Evolutionary conservation across 2,113 vertebrate species (phyloP).

Genomic region (Eudyptes chrysolophus): DNA sequence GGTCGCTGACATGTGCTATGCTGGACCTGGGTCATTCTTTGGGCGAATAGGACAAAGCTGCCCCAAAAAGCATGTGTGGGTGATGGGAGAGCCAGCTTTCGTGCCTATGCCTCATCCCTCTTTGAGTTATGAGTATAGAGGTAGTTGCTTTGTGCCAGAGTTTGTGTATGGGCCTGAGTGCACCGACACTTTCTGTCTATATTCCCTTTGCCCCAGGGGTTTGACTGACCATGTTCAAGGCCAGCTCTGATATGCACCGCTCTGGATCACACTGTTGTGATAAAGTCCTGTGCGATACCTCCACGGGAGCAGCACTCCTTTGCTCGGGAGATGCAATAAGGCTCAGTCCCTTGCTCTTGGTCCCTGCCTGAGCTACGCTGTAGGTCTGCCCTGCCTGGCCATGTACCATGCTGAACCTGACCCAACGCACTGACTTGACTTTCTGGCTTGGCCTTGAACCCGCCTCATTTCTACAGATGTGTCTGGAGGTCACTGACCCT

Average conservation of each 20-base stretch:
- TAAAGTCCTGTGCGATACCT: not conserved
- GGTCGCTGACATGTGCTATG: rapidly evolving
- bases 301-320: not conserved
- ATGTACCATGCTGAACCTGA: rapidly evolving
- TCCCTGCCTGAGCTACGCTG: not conserved
- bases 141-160: not conserved
- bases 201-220: not conserved
- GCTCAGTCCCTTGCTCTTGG: not conserved
- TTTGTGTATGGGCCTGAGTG: not conserved
- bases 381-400: not conserved
- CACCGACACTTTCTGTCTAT: rapidly evolving
- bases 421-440: not conserved
- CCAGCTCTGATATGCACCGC: not conserved
- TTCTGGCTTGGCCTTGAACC: not conserved
- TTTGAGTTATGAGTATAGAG: not conserved
- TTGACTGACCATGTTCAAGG: not conserved
- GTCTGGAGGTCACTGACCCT: not conserved
- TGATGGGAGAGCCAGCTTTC: not conserved
- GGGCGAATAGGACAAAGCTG: not conserved
- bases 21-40: not conserved
- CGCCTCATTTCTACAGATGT: not conserved
- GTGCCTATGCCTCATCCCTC: not conserved
- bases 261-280: not conserved
- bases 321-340: not conserved
- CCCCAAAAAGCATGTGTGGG: not conserved